Conservation (phyloP, 1,140 invertebrate species). For the Diachasma alloeum region DNA sequence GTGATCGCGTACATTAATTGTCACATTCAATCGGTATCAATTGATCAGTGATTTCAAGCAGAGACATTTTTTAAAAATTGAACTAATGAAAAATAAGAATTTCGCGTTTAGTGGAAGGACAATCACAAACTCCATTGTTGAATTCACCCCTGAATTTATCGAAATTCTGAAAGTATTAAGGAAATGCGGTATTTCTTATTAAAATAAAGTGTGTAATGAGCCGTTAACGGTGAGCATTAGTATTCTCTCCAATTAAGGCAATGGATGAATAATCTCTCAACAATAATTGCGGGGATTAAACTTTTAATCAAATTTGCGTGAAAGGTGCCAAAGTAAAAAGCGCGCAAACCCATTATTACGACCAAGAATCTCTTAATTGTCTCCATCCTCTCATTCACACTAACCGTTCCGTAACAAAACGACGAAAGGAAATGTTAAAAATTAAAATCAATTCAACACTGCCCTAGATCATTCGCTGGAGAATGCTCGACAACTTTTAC, state of each 20-base stretch:
- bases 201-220: neutral
- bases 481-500: neutral
- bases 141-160: constrained; percentile 12
- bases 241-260: neutral
- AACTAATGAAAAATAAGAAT: constrained; percentile 57
- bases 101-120: constrained; percentile 64
- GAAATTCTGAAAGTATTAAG: constrained; percentile 52
- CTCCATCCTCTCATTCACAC: neutral
- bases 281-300: neutral
- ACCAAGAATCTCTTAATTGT: neutral
- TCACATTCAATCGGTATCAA: constrained; percentile 46
- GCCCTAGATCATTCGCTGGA: neutral
- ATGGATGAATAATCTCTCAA: too few species aligned
- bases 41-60: constrained; percentile 27
- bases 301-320: constrained; percentile 16
- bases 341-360: neutral
- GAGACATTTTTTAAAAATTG: constrained; percentile 34
- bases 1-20: constrained; percentile 49
- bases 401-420: neutral
- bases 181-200: neutral
- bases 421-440: neutral
- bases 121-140: constrained; percentile 57
- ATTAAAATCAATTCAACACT: neutral
- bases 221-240: neutral
- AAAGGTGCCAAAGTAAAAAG: constrained; percentile 57